Conservation (phyloP, 2,113 vertebrate species). For the Tupaia tana region DNA sequence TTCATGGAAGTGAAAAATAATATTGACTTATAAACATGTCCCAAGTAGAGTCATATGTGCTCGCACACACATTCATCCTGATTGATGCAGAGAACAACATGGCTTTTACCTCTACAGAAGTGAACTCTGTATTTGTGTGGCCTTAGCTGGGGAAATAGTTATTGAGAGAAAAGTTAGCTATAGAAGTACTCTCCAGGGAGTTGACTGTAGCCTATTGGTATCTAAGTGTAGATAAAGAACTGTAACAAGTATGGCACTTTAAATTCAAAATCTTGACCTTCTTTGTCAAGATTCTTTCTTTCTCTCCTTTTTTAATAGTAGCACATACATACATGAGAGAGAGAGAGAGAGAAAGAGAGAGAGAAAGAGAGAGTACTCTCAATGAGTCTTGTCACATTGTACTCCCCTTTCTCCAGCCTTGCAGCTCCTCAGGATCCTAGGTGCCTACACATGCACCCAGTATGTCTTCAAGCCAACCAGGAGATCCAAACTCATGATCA, state of each 20-base stretch:
- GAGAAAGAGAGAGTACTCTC: too few relatives aligned
- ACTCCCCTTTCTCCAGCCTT: too few relatives aligned
- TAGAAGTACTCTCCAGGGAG: not conserved
- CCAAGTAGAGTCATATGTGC: not conserved
- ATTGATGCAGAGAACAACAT: not conserved
- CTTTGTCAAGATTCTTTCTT: not conserved
- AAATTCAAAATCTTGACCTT: not conserved
- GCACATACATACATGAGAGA: too few relatives aligned
- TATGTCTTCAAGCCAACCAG: too few relatives aligned
- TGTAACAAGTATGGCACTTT: fast-evolving
- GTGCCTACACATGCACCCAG: too few relatives aligned
- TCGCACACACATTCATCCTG: too few relatives aligned
- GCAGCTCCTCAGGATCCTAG: too few relatives aligned
- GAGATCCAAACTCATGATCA: too few relatives aligned
- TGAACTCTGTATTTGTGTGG: not conserved
- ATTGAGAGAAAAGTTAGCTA: not conserved
- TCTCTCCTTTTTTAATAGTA: not conserved
- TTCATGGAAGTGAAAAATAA: not conserved
- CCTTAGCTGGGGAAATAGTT: not conserved
- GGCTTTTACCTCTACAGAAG: not conserved
- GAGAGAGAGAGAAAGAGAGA: too few relatives aligned
- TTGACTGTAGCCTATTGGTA: not conserved
- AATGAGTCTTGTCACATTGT: too few relatives aligned
- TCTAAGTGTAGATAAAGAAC: not conserved
- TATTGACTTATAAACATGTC: not conserved